Evolutionary conservation across 2,797 vertebrate species (phyloP).

Genomic region (Sebastes taczanowskii): DNA sequence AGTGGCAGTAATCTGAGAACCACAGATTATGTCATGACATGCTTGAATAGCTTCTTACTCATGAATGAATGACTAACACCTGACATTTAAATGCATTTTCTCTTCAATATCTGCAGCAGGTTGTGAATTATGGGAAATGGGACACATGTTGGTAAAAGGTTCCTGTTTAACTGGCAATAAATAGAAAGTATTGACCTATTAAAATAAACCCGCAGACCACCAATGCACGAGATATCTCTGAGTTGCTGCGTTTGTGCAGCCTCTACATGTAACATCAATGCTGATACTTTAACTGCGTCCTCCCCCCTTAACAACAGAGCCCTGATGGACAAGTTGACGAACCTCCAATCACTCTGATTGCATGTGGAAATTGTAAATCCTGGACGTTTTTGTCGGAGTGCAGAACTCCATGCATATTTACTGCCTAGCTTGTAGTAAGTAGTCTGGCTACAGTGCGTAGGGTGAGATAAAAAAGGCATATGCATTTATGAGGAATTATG

Average conservation of each 20-base stretch:
- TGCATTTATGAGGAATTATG: background rate
- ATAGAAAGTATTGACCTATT: background rate
- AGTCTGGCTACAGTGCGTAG: background rate
- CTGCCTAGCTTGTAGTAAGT: background rate
- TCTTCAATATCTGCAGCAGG: background rate
- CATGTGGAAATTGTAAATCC: background rate
- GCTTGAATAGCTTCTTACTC: background rate
- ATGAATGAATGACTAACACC: background rate
- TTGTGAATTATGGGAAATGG: conserved; percentile 22
- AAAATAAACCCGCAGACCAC: background rate
- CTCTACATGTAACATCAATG: background rate
- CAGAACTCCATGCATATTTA: background rate
- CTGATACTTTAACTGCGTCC: background rate
- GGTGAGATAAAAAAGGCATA: background rate
- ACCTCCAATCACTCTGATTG: background rate
- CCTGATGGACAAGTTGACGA: background rate
- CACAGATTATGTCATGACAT: background rate
- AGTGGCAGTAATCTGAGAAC: background rate
- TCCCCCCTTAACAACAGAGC: background rate
- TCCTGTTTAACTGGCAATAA: background rate
- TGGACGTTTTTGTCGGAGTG: background rate
- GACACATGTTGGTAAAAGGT: background rate
- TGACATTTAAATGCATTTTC: conserved; percentile 10
- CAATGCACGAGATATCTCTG: background rate
- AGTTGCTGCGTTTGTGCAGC: background rate